phyloP scores from a whole-genome alignment of 2,888 invertebrate species.

The Apeira syringaria region DNA sequence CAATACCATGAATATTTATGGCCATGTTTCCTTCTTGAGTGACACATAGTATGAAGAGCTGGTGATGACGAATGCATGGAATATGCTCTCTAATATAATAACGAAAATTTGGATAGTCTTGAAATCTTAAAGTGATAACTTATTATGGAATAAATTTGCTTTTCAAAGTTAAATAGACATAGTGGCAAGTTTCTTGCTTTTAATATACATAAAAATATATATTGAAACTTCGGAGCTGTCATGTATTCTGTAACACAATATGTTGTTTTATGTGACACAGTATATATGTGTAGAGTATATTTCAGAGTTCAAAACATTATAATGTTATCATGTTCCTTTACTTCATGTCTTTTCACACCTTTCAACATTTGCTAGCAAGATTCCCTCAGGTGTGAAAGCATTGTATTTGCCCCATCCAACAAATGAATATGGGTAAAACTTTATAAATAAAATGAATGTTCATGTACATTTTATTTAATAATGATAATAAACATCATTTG shows the following conservation, averaged over 20 bases:
- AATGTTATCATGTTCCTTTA: too few species aligned
- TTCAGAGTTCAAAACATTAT: too few species aligned
- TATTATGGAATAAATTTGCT: conserved; percentile 23
- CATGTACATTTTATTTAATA: too few species aligned
- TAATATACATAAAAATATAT: conserved; percentile 25
- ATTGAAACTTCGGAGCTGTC: conserved; percentile 2
- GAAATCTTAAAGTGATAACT: conserved; percentile 6
- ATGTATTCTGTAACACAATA: conserved; percentile 5
- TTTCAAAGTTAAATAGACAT: conserved; percentile 17
- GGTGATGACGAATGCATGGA: conserved; percentile 21
- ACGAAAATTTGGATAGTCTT: conserved; percentile 16
- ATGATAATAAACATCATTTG: too few species aligned
- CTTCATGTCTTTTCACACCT: too few species aligned
- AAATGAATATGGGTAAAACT: too few species aligned
- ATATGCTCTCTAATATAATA: conserved; percentile 28
- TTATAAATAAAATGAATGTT: too few species aligned
- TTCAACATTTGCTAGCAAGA: too few species aligned
- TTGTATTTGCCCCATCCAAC: too few species aligned
- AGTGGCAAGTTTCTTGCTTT: conserved; percentile 17
- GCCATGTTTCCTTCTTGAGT: conserved; percentile 1
- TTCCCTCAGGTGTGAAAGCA: too few species aligned
- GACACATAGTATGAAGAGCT: conserved; percentile 5
- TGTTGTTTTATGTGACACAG: too few species aligned
- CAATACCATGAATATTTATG: not conserved
- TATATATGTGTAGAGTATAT: too few species aligned